Percentiles rank a stretch among this genome's conserved stretches.
phyloP scores from a whole-genome alignment of 2,113 vertebrate species.

The Nothocercus julius region DNA sequence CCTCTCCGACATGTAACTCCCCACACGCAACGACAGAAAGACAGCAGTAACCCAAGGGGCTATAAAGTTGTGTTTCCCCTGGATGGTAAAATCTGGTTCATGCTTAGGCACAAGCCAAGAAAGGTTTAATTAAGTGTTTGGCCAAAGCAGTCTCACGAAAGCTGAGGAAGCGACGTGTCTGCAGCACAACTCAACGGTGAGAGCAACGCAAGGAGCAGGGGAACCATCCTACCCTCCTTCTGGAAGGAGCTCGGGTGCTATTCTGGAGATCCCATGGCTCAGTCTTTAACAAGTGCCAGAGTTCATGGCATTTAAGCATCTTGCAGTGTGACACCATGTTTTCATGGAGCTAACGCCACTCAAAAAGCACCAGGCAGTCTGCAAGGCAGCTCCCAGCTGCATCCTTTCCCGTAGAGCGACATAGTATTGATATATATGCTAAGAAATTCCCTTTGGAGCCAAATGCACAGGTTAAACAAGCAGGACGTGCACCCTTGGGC shows the following conservation, averaged over 20 bases:
- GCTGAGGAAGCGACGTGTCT: background rate
- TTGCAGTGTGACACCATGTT: background rate
- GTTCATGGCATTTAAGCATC: background rate
- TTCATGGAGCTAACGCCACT: background rate
- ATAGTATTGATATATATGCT: background rate
- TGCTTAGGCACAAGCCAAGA: background rate
- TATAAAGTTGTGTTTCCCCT: background rate
- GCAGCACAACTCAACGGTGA: background rate
- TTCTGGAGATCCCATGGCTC: accelerated
- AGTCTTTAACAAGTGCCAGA: background rate
- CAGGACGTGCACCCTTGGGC: background rate
- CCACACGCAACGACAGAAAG: background rate
- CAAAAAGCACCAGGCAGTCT: background rate
- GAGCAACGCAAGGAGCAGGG: background rate
- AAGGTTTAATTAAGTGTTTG: background rate
- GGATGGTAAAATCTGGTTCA: background rate
- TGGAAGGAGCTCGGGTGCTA: background rate
- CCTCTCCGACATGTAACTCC: background rate
- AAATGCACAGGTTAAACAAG: background rate
- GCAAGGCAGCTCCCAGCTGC: background rate
- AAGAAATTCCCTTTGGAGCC: background rate
- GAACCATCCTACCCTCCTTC: background rate
- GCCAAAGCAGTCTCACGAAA: background rate
- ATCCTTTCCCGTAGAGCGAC: background rate
- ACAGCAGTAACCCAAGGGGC: background rate